Evolutionary conservation across 2,797 vertebrate species (phyloP), one percentile per base, ranked within the genome.

Genomic region (Melanotaenia trifasciata): DNA sequence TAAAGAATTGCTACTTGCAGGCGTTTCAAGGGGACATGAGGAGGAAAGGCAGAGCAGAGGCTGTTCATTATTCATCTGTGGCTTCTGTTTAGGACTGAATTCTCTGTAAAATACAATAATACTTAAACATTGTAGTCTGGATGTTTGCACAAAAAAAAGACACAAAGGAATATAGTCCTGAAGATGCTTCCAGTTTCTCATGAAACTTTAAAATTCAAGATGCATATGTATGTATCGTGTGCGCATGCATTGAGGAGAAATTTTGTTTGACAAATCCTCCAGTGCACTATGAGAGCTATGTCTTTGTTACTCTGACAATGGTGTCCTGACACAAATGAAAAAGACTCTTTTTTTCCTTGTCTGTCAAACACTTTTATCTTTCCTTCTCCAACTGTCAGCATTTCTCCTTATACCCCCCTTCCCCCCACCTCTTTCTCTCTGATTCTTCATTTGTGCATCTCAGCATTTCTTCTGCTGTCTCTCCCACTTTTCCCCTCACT

Each of bases 301-400:
- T 91, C 88, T 91, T 91, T 91, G 87, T 93, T 90, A 90, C 85
- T 71, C 77, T 76, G 78, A 91, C 89, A 92, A 90, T 90, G 72
- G 69, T 36, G 83, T 84, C 58, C 84, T 81, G 87, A 89, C 89
- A 90, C 77, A 89, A 90, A 88, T 90, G 83, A 91, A 89, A 91
- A 83, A 80, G 38, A 88, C 67, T 81, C 59, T 77, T 84, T 82
- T 72, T 74, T 50, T 61, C 58, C 62, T 65, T 32, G 26, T 78
- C 81, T 81, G 87, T 90, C 90, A 90, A 87, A 91, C 85, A 83
- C 80, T 90, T 92, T 88, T 86, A 90, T 87, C 87, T 87, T 76
- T 59, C 71, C 74, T 66, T 78, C 83, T 71, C 78, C 76, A 68
- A 89, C 84, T 87, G 89, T 91, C 91, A 90, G 88, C 76, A 3